These are phyloP conservation scores for Apodemus agrarius DNA, from an alignment of 2,797 vertebrate genomes.

Conservation along the genomic window DNA sequence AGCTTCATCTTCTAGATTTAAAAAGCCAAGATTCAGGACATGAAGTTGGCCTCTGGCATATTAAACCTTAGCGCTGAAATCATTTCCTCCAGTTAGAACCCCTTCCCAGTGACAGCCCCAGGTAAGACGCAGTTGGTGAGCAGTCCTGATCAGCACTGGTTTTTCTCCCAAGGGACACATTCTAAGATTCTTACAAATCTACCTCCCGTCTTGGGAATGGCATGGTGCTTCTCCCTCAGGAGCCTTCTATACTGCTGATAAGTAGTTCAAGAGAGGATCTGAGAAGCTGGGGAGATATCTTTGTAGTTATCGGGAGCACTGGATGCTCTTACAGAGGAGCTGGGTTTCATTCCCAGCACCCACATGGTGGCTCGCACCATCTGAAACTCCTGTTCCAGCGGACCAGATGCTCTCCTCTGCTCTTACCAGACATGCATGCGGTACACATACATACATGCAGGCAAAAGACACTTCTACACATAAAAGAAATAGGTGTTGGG, in stretches of 20 bases:
- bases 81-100: not conserved
- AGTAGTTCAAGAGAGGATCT: not conserved
- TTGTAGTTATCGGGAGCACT: not conserved
- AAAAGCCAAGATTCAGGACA: not conserved
- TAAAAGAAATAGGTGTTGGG: not conserved
- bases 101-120: not conserved
- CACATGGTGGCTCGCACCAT: not conserved
- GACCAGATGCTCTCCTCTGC: not conserved
- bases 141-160: not conserved
- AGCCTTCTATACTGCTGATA: not conserved
- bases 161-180: not conserved
- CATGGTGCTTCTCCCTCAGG: not conserved
- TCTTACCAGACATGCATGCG: not conserved
- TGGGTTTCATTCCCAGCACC: not conserved
- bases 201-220: not conserved
- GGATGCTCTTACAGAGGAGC: not conserved
- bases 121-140: not conserved
- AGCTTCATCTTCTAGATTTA: not conserved
- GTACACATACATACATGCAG: not conserved
- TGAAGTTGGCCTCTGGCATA: not conserved
- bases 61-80: conserved; percentile 14
- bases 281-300: not conserved
- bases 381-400: not conserved
- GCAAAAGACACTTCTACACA: not conserved
- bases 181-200: not conserved